phyloP scores from a whole-genome alignment of 2,888 invertebrate species.

The Caenorhabditis plicata region DNA sequence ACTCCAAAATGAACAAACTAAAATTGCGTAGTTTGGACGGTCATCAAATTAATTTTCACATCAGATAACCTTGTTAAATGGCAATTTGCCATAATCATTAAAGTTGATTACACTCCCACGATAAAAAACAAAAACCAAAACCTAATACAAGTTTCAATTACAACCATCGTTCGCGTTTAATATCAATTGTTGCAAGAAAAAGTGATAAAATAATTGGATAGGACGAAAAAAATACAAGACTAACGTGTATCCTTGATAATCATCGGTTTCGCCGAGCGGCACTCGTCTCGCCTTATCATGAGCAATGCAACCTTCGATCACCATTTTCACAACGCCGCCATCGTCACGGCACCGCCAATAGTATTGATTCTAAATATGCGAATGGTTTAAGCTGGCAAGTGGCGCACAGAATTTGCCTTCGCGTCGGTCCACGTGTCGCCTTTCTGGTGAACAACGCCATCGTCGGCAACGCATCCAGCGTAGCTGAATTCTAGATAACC shows the following conservation, averaged over 20 bases:
- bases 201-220: conserved; percentile 10
- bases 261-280: conserved; percentile 50
- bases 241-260: conserved; percentile 51
- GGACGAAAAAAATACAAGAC: conserved; percentile 9
- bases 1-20: no score
- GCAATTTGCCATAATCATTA: no score
- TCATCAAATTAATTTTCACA: no score
- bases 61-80: no score
- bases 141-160: no score
- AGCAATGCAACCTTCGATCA: conserved; percentile 50
- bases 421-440: conserved; percentile 56
- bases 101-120: no score
- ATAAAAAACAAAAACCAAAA: no score
- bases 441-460: conserved; percentile 31
- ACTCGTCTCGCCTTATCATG: conserved; percentile 49
- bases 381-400: background rate
- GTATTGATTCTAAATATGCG: conserved; percentile 44
- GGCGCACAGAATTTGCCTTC: conserved; percentile 24
- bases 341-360: conserved; percentile 51
- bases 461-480: conserved; percentile 44
- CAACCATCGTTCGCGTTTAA: no score
- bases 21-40: no score
- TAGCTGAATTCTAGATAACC: conserved; percentile 52
- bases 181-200: conserved; percentile 2
- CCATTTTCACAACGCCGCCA: conserved; percentile 47